Conservation (phyloP, 2,113 vertebrate species). For the Panthera tigris region DNA sequence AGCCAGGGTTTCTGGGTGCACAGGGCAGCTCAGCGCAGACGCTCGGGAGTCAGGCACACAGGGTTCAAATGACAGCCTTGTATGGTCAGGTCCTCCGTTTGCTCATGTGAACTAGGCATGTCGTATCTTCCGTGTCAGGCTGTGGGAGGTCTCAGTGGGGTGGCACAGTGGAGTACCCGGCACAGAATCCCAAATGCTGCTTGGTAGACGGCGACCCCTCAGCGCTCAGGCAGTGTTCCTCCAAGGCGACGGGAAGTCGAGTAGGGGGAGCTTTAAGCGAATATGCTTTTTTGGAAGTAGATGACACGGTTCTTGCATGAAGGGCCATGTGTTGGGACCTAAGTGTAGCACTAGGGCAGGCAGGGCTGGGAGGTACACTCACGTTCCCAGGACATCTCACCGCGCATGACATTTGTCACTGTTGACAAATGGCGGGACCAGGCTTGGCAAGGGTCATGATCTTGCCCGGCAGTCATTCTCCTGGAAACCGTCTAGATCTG, state of each 20-base stretch:
- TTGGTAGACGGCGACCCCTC: accelerated
- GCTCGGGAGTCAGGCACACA: not conserved
- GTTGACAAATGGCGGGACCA: not conserved
- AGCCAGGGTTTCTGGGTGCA: accelerated
- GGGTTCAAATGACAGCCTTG: no score
- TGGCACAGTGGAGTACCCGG: accelerated
- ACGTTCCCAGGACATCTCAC: not conserved
- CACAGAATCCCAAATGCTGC: accelerated
- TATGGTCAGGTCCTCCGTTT: not conserved
- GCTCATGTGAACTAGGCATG: not conserved
- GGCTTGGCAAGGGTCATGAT: not conserved
- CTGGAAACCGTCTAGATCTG: not conserved
- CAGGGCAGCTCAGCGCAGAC: not conserved
- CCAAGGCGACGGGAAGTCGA: accelerated
- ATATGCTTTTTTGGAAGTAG: not conserved
- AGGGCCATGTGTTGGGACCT: not conserved
- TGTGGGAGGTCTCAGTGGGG: not conserved
- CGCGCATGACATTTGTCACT: not conserved
- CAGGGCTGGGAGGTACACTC: no score
- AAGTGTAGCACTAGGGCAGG: not conserved
- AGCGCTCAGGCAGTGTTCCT: no score
- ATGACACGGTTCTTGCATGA: not conserved
- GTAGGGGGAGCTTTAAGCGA: not conserved
- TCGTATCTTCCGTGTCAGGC: accelerated
- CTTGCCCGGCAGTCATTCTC: not conserved